These are phyloP conservation scores for Muraenolepis orangiensis DNA, from an alignment of 2,797 vertebrate genomes.

Conservation along the genomic window DNA sequence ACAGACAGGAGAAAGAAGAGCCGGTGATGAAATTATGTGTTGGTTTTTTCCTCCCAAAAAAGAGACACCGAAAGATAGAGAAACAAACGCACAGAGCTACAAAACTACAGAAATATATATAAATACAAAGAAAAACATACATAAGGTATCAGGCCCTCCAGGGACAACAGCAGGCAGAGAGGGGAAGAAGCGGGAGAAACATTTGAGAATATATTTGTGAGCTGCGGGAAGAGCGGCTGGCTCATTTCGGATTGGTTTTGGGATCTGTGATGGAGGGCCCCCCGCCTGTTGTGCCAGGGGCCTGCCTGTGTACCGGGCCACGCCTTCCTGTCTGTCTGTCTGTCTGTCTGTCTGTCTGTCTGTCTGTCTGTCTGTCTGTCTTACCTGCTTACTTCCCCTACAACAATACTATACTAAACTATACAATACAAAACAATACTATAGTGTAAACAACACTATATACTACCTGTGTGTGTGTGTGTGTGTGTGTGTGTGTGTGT, in stretches of 20 bases:
- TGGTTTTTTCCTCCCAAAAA: too few species aligned
- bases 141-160: not conserved
- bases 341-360: not conserved
- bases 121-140: not conserved
- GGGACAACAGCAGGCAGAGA: slow-evolving; percentile 10
- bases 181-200: slow-evolving; percentile 9
- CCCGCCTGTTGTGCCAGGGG: too few species aligned
- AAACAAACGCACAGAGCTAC: not conserved
- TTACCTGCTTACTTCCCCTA: too few species aligned
- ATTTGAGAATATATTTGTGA: slow-evolving; percentile 49
- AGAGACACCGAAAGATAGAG: too few species aligned
- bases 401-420: too few species aligned
- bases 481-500: too few species aligned
- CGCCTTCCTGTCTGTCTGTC: too few species aligned
- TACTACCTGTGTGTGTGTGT: too few species aligned
- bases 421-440: too few species aligned
- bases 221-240: slow-evolving; percentile 28
- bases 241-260: slow-evolving; percentile 64
- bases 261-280: slow-evolving; percentile 62
- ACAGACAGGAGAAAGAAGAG: not conserved
- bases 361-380: not conserved
- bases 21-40: too few species aligned
- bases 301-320: slow-evolving; percentile 41
- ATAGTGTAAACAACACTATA: too few species aligned
- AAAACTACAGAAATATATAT: not conserved